Evolutionary conservation across 1,140 invertebrate species (phyloP).

Genomic region (Radopholus similis): DNA sequence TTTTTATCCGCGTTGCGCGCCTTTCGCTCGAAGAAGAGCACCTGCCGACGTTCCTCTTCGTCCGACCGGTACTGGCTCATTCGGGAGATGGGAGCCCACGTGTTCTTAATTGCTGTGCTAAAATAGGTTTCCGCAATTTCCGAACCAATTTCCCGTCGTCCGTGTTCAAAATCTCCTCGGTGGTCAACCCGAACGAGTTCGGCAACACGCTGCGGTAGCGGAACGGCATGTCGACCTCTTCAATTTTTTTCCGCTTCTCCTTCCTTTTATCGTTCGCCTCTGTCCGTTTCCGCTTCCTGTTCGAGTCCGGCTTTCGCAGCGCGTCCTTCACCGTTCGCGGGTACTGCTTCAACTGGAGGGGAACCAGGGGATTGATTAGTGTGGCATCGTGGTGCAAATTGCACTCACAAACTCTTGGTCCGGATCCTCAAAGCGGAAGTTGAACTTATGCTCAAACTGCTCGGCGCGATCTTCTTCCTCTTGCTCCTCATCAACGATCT

Average conservation of each 20-base stretch:
- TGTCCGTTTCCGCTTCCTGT: slow-evolving; percentile 1
- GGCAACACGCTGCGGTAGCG: slow-evolving; percentile 83
- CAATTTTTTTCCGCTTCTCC: not conserved
- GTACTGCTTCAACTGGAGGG: slow-evolving; percentile 74
- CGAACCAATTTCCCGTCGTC: slow-evolving; percentile 85
- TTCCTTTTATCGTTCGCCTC: slow-evolving; percentile 9
- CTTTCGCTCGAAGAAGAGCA: slow-evolving; percentile 73
- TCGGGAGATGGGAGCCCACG: slow-evolving; percentile 88
- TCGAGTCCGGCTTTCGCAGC: slow-evolving; percentile 74
- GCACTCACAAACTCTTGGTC: slow-evolving; percentile 81
- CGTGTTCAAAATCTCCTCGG: slow-evolving; percentile 85
- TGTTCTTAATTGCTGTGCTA: no score
- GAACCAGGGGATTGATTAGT: not conserved
- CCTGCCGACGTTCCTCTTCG: slow-evolving; percentile 75
- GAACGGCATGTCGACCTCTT: slow-evolving; percentile 64
- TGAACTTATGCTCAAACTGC: slow-evolving; percentile 88
- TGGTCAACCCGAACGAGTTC: slow-evolving; percentile 83
- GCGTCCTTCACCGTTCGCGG: slow-evolving; percentile 81
- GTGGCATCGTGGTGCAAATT: not conserved
- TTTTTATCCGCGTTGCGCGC: slow-evolving; percentile 72
- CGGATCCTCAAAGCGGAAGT: slow-evolving; percentile 92
- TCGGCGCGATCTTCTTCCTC: slow-evolving; percentile 73
- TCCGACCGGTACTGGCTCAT: slow-evolving; percentile 73
- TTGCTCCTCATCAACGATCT: slow-evolving; percentile 70
- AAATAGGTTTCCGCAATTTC: no score